Evolutionary conservation across 2,113 vertebrate genomes (phyloP).

Genomic region (Austrofundulus limnaeus): DNA sequence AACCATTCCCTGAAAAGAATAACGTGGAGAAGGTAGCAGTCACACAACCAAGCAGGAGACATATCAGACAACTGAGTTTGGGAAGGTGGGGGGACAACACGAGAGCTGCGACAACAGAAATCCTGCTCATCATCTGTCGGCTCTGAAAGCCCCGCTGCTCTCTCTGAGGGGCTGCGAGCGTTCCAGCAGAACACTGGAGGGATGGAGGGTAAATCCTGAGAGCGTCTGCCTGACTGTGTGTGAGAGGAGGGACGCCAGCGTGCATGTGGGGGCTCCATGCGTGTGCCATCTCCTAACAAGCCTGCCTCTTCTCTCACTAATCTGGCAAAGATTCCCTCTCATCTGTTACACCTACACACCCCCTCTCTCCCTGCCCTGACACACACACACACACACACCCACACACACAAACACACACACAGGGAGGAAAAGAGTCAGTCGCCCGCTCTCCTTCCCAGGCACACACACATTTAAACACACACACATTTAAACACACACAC

Average conservation of each 20-base stretch:
- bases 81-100: slow-evolving; percentile 38
- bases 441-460: slow-evolving; percentile 37
- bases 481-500: slow-evolving; percentile 23
- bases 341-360: slow-evolving; percentile 69
- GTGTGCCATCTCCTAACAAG: slow-evolving; percentile 64
- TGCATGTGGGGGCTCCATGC: slow-evolving; percentile 62
- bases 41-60: slow-evolving; percentile 15
- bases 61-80: slow-evolving; percentile 22
- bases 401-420: slow-evolving; percentile 8
- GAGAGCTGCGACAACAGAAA: slow-evolving; percentile 51
- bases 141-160: slow-evolving; percentile 54
- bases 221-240: slow-evolving; percentile 52
- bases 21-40: background rate
- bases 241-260: slow-evolving; percentile 35
- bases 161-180: slow-evolving; percentile 33
- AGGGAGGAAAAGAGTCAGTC: slow-evolving; percentile 9
- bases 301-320: slow-evolving; percentile 72
- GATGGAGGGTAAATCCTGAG: slow-evolving; percentile 60
- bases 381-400: slow-evolving; percentile 27
- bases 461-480: background rate
- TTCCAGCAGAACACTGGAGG: slow-evolving; percentile 75
- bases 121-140: slow-evolving; percentile 39
- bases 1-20: background rate
- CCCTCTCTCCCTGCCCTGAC: slow-evolving; percentile 26
- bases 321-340: slow-evolving; percentile 75